These are phyloP conservation scores for Megastigmus dorsalis DNA, from an alignment of 2,888 invertebrate genomes.

Conservation along the genomic window DNA sequence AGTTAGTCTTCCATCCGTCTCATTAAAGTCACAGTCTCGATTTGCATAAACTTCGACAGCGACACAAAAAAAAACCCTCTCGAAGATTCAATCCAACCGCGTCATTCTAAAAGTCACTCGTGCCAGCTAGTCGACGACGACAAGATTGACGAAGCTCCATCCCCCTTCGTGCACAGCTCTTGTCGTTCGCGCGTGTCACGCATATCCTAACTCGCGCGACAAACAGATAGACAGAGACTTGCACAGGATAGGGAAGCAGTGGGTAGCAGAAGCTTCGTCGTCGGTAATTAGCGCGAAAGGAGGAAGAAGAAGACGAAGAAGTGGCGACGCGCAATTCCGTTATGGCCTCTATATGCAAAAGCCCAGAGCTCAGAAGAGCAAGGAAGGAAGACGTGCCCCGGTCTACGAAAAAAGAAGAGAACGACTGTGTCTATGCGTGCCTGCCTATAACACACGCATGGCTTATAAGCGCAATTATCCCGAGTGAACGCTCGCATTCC, in stretches of 20 bases:
- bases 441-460: no score
- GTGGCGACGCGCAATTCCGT: conserved; percentile 8
- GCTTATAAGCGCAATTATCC: conserved; percentile 22
- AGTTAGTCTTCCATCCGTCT: no score
- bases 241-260: background rate
- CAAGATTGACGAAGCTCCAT: background rate
- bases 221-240: background rate
- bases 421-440: no score
- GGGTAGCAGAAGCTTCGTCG: background rate
- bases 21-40: no score
- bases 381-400: background rate
- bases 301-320: background rate
- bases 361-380: background rate
- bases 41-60: no score
- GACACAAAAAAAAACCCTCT: no score
- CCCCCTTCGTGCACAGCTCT: background rate
- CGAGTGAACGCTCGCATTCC: conserved; percentile 5
- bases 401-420: no score
- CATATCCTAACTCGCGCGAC: no score
- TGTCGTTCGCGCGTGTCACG: background rate
- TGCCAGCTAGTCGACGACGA: background rate
- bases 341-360: conserved; percentile 16
- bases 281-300: conserved; percentile 25
- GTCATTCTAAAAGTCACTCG: conserved; percentile 43
- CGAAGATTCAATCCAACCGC: background rate